These are phyloP conservation scores for Cheilosia soror DNA, from an alignment of 2,888 invertebrate genomes.

Conservation along the genomic window DNA sequence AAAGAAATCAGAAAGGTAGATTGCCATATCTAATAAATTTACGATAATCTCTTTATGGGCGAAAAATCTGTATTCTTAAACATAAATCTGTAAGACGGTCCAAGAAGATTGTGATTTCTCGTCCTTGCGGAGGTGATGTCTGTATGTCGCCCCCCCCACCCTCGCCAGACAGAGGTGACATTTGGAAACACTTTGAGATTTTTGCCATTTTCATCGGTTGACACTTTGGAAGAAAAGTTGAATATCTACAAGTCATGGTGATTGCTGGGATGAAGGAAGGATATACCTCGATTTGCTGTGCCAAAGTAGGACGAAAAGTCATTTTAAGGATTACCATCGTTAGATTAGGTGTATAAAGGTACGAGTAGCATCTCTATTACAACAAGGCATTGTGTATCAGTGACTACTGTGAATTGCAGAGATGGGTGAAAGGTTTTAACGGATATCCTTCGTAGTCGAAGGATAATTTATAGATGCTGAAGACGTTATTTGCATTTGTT, in stretches of 20 bases:
- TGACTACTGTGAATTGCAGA: not conserved
- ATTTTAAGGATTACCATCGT: constrained; percentile 31
- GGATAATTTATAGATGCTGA: constrained; percentile 21
- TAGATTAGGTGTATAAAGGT: constrained; percentile 5
- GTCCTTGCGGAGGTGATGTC: not conserved
- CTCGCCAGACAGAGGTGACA: constrained; percentile 47
- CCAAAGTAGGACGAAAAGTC: constrained; percentile 9
- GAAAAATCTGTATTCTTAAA: constrained; percentile 69
- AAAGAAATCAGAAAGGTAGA: constrained; percentile 65
- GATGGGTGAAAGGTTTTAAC: not conserved
- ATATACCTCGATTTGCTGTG: not conserved
- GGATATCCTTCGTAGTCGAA: too few species aligned
- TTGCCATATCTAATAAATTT: constrained; percentile 74
- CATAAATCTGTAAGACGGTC: constrained; percentile 65
- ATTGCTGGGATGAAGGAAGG: constrained; percentile 28
- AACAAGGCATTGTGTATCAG: constrained; percentile 16
- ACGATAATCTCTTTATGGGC: constrained; percentile 73
- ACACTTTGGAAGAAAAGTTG: constrained; percentile 58
- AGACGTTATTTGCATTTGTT: constrained; percentile 39
- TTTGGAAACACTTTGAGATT: constrained; percentile 65
- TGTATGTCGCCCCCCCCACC: not conserved
- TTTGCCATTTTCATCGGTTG: constrained; percentile 67
- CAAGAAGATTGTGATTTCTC: constrained; percentile 13
- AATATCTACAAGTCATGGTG: constrained; percentile 62
- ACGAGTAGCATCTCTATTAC: constrained; percentile 1